Conservation (phyloP, 2,888 invertebrate species). For the Erebia epiphron region DNA sequence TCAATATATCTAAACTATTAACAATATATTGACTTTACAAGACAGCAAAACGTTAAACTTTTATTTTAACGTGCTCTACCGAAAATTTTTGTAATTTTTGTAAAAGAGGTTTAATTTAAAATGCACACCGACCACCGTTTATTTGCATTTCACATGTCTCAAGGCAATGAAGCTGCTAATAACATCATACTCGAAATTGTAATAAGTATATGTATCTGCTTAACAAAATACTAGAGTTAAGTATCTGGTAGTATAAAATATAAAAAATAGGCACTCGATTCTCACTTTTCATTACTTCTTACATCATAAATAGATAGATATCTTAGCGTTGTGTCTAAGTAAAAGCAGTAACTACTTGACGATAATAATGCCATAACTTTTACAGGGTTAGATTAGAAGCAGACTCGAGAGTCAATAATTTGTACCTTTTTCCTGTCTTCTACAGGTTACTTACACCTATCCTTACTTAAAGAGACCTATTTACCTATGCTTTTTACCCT, state of each 20-base stretch:
- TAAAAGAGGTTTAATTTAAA: neutral
- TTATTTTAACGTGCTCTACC: neutral
- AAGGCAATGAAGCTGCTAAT: slow-evolving; percentile 11
- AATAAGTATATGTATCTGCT: neutral
- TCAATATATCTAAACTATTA: too few relatives aligned
- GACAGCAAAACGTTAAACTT: too few relatives aligned
- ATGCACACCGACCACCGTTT: neutral
- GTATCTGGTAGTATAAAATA: neutral
- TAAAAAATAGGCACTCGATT: neutral
- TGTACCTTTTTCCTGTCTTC: too few relatives aligned
- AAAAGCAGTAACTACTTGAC: too few relatives aligned
- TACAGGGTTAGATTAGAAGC: neutral
- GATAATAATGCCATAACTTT: neutral
- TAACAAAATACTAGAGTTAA: neutral
- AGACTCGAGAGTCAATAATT: too few relatives aligned
- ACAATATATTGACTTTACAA: too few relatives aligned
- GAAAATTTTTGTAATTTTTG: too few relatives aligned
- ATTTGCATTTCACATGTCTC: neutral
- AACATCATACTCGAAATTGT: neutral
- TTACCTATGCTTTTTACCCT: too few relatives aligned
- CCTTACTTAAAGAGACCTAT: too few relatives aligned
- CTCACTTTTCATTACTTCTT: neutral
- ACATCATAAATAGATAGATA: neutral
- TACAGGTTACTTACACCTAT: too few relatives aligned
- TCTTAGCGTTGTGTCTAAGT: too few relatives aligned